Evolutionary conservation across 2,888 invertebrate species (phyloP), one percentile per base, ranked within the genome.

Genomic region (Heliconius ethilla): DNA sequence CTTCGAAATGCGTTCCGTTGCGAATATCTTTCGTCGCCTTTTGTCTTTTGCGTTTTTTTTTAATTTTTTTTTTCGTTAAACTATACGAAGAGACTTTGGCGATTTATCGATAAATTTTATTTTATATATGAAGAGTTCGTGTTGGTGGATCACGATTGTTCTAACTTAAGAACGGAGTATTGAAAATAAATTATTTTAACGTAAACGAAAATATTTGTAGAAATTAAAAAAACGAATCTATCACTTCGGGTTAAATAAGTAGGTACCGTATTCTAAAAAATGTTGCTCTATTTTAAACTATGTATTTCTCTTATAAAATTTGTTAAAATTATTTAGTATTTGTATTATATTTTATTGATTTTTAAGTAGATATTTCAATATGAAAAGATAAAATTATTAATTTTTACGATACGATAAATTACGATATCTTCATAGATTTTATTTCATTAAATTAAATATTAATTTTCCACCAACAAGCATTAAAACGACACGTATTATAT

Each of bases 11-110:
- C 92, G 94, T 94, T 92, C 93, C 91, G 82, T 86, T 81, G 86
- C 87, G 91, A 90, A 94, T 92, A 91, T 90, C 92, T 92, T 93
- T 93, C 93, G 92, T 92, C 94, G 94, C 94, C 94, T 92, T 89
- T 88, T 87, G 86, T 86, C 85, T 78, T 76, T 65, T 83, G 87
- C 83, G 82, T 82, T 84, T 89, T 88, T 88, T 87, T 88, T 88
- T 89, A 90, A 0, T 5, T 11, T 40, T 89, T 88, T 87, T 88
- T 87, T 89, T 86, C 85, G 87, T 85, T 86, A 84, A 87, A 88
- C 86, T 85, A 87, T 85, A 86, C 40, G 88, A 86, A 86, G 18
- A 87, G 86, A 83, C 83, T 83, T 85, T 84, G 82, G 86, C 88
- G 90, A 92, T 92, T 90, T 91, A 92, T 92, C 89, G 92, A 90